Base-by-base conservation (phyloP, 2,113 vertebrate genomes). In the Neofelis nebulosa region DNA sequence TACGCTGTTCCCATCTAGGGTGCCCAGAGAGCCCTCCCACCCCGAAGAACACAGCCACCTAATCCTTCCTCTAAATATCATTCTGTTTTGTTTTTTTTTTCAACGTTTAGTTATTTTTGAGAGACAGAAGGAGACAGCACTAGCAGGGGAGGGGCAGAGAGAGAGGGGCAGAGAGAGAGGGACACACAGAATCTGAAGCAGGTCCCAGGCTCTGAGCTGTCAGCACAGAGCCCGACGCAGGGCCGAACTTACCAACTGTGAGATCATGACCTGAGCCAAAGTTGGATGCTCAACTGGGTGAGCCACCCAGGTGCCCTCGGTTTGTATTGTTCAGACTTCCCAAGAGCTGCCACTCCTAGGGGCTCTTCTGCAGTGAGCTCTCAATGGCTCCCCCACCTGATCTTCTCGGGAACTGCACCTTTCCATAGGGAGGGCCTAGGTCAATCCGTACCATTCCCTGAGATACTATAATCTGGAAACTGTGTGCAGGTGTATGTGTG, bases 351-450 rank as follows among this genome's bases (percentile, higher is more conserved):
- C 31, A 18, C 36, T 11, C 41, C 16, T 76, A 14, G 19, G 23
- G 4, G 31, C 19, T 48, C 10, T 48, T 11, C 27, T 25, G 55
- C 21, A 45, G 57, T 19, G 33, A 80, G 33, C 21, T 82, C 85
- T 95, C 92, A 81, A 85, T 65, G 82, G 65, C 71, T 97, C 97
- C 96, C 86, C 78, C 96, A 84, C 36, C 86, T 76, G 80, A 84
- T 23, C n/a, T n/a, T 13, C 48, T 86, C 2, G 2, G 82, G 73
- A 95, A 95, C 80, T 93, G 79, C 94, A 93, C 48, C 36, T 45
- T 45, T 23, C 48, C 38, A 52, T 13, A 90, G 57, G 1, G 0
- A 5, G 11, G 18, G 25, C 36, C 11, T 12, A 50, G 21, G n/a
- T 83, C 33, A 33, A 19, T 6, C 33, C 55, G 27, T 55, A 2